These are phyloP conservation scores for Semaprochilodus insignis DNA, from an alignment of 2,797 vertebrate genomes.

Conservation along the genomic window DNA sequence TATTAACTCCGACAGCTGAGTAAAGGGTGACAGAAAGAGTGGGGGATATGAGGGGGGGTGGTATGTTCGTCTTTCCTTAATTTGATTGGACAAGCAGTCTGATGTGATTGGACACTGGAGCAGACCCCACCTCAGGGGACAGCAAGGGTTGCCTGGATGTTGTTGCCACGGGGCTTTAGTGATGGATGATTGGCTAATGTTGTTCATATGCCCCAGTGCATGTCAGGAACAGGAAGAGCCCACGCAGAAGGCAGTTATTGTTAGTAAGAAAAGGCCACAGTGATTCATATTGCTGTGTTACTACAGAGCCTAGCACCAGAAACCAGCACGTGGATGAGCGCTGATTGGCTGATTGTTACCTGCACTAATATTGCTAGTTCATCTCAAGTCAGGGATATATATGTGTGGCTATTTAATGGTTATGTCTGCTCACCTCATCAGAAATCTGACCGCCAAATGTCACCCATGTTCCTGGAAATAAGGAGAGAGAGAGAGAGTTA, in stretches of 20 bases:
- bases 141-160: slow-evolving; percentile 32
- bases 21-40: slow-evolving; percentile 2
- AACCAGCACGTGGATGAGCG: slow-evolving; percentile 1
- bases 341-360: neutral
- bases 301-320: slow-evolving; percentile 19
- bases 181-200: slow-evolving; percentile 47
- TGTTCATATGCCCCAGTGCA: slow-evolving; percentile 47
- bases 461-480: slow-evolving; percentile 91
- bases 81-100: slow-evolving; percentile 48
- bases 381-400: too few species aligned
- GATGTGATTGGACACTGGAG: slow-evolving; percentile 39
- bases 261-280: slow-evolving; percentile 54
- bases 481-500: neutral
- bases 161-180: slow-evolving; percentile 41
- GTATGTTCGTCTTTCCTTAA: neutral
- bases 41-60: slow-evolving; percentile 14
- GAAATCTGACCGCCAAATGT: slow-evolving; percentile 97
- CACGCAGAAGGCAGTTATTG: slow-evolving; percentile 53
- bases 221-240: slow-evolving; percentile 46
- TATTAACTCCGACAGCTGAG: slow-evolving; percentile 26
- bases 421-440: slow-evolving; percentile 84
- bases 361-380: too few species aligned
- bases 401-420: too few species aligned
- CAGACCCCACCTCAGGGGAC: slow-evolving; percentile 43
- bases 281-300: slow-evolving; percentile 34